These are phyloP conservation scores for Coecobrya sp. DNA, from an alignment of 2,888 invertebrate species.

Conservation along the genomic window DNA sequence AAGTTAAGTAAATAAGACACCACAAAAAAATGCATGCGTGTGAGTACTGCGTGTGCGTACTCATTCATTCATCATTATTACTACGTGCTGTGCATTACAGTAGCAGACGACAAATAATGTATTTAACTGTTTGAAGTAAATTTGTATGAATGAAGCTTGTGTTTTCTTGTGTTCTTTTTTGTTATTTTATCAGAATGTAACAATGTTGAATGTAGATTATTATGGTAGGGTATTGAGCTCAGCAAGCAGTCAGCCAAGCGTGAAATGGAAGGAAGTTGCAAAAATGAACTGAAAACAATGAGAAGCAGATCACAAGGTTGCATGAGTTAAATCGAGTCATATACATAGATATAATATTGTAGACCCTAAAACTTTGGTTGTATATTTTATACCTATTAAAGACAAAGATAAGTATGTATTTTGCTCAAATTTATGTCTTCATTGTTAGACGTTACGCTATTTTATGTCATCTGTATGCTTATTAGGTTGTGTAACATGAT, in stretches of 20 bases:
- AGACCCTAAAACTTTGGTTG: not conserved
- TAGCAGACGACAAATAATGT: constrained; percentile 4
- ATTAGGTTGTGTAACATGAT: constrained; percentile 79
- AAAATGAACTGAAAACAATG: constrained; percentile 81
- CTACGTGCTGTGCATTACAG: not conserved
- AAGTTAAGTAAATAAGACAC: not conserved
- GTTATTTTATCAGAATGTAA: constrained; percentile 11
- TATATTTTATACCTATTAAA: not conserved
- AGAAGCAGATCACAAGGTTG: constrained; percentile 81
- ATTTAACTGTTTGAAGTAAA: constrained; percentile 1
- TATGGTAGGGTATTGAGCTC: constrained; percentile 40
- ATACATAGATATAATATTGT: constrained; percentile 32
- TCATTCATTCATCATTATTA: not conserved
- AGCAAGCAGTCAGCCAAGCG: constrained; percentile 62
- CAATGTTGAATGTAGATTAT: constrained; percentile 11
- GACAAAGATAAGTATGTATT: constrained; percentile 4
- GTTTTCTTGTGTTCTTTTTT: not conserved
- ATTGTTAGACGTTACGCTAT: constrained; percentile 74
- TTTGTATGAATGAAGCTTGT: constrained; percentile 21
- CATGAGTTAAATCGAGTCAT: constrained; percentile 39
- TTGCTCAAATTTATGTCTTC: constrained; percentile 65
- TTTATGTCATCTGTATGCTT: constrained; percentile 74
- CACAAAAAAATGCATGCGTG: constrained; percentile 3
- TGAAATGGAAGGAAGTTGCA: constrained; percentile 82
- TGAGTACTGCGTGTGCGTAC: not conserved